A percentile compares a stretch with the other conserved stretches of the same genome.
These are phyloP conservation scores for Leptinotarsa haldemani DNA, from an alignment of 2,888 invertebrate genomes.

Conservation along the genomic window DNA sequence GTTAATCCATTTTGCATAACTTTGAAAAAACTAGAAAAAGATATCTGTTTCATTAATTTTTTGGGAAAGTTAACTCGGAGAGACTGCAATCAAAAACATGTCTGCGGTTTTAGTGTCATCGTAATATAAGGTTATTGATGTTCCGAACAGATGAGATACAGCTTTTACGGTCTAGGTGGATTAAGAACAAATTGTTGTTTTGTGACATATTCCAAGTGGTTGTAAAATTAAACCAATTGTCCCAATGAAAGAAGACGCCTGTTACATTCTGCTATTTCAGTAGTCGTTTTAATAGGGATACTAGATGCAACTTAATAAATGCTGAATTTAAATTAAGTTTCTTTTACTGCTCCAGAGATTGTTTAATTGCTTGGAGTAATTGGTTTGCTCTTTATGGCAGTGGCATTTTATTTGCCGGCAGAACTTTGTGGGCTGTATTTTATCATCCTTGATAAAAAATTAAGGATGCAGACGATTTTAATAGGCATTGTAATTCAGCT, in stretches of 20 bases:
- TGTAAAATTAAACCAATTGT: slow-evolving; percentile 63
- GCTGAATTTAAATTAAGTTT: slow-evolving; percentile 48
- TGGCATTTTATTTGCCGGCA: slow-evolving; percentile 11
- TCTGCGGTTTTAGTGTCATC: neutral
- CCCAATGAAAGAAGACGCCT: slow-evolving; percentile 59
- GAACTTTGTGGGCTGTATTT: slow-evolving; percentile 1
- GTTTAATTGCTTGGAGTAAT: slow-evolving; percentile 27
- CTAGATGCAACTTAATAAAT: slow-evolving; percentile 40
- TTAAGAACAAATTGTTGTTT: slow-evolving; percentile 62
- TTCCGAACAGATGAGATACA: slow-evolving; percentile 26
- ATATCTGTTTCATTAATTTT: no score
- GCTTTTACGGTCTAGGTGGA: slow-evolving; percentile 43
- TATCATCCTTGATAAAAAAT: neutral
- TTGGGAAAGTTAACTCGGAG: no score
- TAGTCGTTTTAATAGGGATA: slow-evolving; percentile 26
- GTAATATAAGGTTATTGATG: neutral
- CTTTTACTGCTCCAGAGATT: slow-evolving; percentile 25
- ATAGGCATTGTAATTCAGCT: neutral
- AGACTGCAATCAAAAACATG: no score
- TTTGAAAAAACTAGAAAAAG: no score
- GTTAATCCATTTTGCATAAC: no score
- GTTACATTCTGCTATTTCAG: slow-evolving; percentile 48
- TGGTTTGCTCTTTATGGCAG: slow-evolving; percentile 21
- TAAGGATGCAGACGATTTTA: neutral
- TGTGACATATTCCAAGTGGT: slow-evolving; percentile 60